phyloP scores from a whole-genome alignment of 2,797 vertebrate species.

The Monodelphis domestica region DNA sequence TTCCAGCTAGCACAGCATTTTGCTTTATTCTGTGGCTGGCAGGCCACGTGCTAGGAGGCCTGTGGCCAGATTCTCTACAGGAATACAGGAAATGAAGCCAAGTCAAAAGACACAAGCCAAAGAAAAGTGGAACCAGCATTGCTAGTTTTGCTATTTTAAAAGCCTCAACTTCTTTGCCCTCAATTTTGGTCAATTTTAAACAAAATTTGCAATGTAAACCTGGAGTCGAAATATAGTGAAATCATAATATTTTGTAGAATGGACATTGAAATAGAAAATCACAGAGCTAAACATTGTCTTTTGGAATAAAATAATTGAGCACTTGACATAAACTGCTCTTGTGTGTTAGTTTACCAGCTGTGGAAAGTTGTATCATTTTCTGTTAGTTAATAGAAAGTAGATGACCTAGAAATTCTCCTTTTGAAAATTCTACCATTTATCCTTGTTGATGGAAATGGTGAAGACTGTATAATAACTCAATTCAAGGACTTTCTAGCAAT shows the following conservation, averaged over 20 bases:
- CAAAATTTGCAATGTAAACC: constrained; percentile 10
- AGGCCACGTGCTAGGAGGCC: constrained; percentile 22
- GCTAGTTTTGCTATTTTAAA: constrained; percentile 56
- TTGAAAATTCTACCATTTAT: constrained; percentile 26
- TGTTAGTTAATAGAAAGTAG: neutral
- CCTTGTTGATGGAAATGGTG: neutral
- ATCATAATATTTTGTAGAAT: neutral
- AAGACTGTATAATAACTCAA: constrained; percentile 26
- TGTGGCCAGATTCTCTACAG: constrained; percentile 41
- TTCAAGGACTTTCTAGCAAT: constrained; percentile 35
- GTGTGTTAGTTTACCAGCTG: neutral
- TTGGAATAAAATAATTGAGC: constrained; percentile 19
- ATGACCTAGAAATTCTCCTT: neutral
- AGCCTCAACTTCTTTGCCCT: neutral
- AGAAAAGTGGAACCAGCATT: constrained; percentile 11
- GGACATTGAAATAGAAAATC: neutral
- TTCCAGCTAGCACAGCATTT: constrained; percentile 38
- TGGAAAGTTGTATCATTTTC: neutral
- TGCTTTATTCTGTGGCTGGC: constrained; percentile 52
- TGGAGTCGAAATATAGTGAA: neutral
- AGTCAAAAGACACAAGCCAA: constrained; percentile 49
- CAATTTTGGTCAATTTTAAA: constrained; percentile 21
- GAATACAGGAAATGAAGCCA: constrained; percentile 44
- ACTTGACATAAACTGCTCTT: neutral
- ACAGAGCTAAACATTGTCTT: neutral